Evolutionary conservation across 2,888 invertebrate genomes (phyloP).

Genomic region (Trichogramma dendrolimi): DNA sequence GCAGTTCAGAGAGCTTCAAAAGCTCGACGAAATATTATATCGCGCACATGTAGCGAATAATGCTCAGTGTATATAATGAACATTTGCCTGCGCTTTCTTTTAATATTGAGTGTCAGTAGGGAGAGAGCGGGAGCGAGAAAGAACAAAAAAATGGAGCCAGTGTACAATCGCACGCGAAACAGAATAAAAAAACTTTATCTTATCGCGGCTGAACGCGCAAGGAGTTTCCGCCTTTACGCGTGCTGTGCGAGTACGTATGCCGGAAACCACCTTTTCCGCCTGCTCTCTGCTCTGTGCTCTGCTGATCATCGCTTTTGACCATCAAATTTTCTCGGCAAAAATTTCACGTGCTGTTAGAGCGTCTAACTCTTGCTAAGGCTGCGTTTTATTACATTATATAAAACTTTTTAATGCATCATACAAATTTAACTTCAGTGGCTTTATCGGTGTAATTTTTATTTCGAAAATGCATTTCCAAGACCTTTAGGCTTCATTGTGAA

Average conservation of each 20-base stretch:
- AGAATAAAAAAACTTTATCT: slow-evolving; percentile 18
- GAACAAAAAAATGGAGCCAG: background rate
- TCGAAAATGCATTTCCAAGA: too few species aligned
- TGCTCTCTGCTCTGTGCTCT: slow-evolving; percentile 19
- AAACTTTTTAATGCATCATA: too few species aligned
- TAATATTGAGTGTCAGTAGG: background rate
- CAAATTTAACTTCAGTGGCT: too few species aligned
- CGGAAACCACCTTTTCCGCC: slow-evolving; percentile 41
- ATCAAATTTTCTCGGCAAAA: slow-evolving; percentile 2
- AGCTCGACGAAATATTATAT: too few species aligned
- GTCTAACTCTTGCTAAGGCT: slow-evolving; percentile 1
- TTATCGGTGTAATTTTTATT: too few species aligned
- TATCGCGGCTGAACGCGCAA: slow-evolving; percentile 16
- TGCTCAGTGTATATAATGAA: too few species aligned
- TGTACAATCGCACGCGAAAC: background rate
- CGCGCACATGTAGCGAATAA: too few species aligned
- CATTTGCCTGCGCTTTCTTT: too few species aligned
- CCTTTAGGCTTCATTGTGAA: too few species aligned
- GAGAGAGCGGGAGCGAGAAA: background rate
- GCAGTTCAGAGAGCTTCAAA: too few species aligned
- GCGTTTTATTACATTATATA: background rate
- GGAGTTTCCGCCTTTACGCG: slow-evolving; percentile 19
- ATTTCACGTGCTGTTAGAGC: slow-evolving; percentile 1
- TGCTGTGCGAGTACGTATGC: slow-evolving; percentile 15
- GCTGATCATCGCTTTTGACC: background rate